Percentiles rank a stretch among this genome's conserved stretches.
phyloP scores from a whole-genome alignment of 2,113 vertebrate species.

The Meleagris gallopavo region DNA sequence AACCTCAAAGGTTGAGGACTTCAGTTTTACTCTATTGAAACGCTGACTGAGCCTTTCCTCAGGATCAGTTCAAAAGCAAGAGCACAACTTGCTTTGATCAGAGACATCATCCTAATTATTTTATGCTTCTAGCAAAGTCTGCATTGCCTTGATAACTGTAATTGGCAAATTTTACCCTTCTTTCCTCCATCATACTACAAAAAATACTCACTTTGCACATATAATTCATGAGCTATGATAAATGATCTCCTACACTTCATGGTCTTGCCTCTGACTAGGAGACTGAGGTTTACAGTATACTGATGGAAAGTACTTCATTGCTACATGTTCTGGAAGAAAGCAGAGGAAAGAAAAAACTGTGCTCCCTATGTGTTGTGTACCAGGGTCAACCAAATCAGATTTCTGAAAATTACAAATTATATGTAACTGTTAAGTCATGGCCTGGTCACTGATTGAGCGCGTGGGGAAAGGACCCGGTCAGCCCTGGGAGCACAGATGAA shows the following conservation, averaged over 20 bases:
- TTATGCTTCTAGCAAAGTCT: neutral
- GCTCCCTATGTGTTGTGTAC: neutral
- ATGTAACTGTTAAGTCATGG: neutral
- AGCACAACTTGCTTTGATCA: constrained; percentile 47
- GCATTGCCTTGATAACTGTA: neutral
- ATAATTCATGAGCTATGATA: neutral
- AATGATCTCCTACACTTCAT: neutral
- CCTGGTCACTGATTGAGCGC: no score
- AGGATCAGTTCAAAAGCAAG: constrained; percentile 25
- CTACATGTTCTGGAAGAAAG: neutral
- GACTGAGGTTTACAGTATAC: neutral
- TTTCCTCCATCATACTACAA: neutral
- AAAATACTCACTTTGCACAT: neutral
- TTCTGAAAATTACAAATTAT: neutral
- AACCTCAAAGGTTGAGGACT: constrained; percentile 45
- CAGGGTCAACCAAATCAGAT: neutral
- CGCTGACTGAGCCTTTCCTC: constrained; percentile 39
- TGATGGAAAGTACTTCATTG: neutral
- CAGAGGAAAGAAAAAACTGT: neutral
- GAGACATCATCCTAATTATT: constrained; percentile 34
- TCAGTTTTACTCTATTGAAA: constrained; percentile 33
- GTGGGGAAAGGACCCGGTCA: no score
- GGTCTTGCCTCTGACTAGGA: neutral
- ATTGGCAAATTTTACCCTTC: neutral
- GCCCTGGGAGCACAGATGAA: no score